Conservation (phyloP, 2,113 vertebrate genomes). For the Nipponia nippon region DNA sequence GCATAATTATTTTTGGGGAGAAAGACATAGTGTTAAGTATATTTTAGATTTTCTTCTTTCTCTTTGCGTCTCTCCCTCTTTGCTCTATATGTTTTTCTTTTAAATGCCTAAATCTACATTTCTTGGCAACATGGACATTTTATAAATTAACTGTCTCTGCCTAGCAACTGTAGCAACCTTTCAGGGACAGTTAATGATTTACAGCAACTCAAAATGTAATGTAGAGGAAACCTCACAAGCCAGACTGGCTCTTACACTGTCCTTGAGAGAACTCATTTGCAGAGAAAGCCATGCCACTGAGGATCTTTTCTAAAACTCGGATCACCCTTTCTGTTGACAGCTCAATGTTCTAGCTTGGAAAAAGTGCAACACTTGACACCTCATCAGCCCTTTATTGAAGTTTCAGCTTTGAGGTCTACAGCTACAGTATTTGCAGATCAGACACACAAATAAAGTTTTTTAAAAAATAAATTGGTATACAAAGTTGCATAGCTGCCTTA, state of each 20-base stretch:
- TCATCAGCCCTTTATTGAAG: background rate
- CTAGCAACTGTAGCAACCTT: slow-evolving; percentile 22
- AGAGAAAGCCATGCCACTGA: background rate
- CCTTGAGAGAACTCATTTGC: slow-evolving; percentile 21
- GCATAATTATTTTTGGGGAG: background rate
- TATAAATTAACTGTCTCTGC: slow-evolving; percentile 1
- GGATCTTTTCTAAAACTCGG: background rate
- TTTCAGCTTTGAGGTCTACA: background rate
- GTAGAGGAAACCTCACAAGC: background rate
- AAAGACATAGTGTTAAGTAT: background rate
- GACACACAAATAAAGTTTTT: background rate
- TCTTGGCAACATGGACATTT: background rate
- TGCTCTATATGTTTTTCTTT: background rate
- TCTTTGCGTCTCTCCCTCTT: background rate
- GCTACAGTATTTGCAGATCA: background rate
- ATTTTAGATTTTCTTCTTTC: background rate
- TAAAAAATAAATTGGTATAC: background rate
- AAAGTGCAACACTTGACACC: background rate
- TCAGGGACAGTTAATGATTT: slow-evolving; percentile 45
- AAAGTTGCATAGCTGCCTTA: background rate
- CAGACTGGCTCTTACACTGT: background rate
- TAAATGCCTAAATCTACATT: background rate
- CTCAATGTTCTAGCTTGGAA: background rate
- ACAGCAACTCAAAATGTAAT: background rate
- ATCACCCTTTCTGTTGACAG: background rate